A percentile compares a stretch with the other conserved stretches of the same genome.
phyloP scores from a whole-genome alignment of 2,888 invertebrate species.

The Doris montereyensis region DNA sequence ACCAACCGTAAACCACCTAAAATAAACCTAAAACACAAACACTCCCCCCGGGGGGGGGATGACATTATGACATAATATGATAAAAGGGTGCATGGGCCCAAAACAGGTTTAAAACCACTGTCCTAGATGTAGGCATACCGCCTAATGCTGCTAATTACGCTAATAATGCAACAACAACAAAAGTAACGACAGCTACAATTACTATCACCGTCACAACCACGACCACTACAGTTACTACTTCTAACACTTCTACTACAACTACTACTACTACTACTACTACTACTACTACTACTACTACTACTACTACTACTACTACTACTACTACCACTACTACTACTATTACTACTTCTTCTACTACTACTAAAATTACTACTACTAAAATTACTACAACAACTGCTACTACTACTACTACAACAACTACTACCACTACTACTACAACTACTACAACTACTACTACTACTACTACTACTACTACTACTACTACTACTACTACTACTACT shows the following conservation, averaged over 20 bases:
- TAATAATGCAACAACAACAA: too few relatives aligned
- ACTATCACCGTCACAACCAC: neutral
- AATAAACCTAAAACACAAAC: too few relatives aligned
- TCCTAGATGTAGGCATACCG: too few relatives aligned
- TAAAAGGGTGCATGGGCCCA: too few relatives aligned
- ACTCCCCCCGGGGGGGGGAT: too few relatives aligned
- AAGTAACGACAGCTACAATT: too few relatives aligned
- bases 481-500: neutral
- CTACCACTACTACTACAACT: neutral
- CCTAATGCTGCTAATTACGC: too few relatives aligned
- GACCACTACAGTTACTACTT: neutral
- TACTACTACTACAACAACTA: neutral
- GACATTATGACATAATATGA: too few relatives aligned
- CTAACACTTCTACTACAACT: neutral
- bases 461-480: neutral
- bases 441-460: neutral
- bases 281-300: neutral
- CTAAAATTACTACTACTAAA: neutral
- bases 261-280: neutral
- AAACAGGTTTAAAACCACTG: too few relatives aligned
- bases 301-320: constrained; percentile 25
- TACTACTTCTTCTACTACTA: constrained; percentile 18
- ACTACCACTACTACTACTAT: constrained; percentile 21
- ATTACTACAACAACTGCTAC: neutral
- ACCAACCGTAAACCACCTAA: too few relatives aligned